phyloP scores from a whole-genome alignment of 2,113 vertebrate species.

The Nansenia antarctica region DNA sequence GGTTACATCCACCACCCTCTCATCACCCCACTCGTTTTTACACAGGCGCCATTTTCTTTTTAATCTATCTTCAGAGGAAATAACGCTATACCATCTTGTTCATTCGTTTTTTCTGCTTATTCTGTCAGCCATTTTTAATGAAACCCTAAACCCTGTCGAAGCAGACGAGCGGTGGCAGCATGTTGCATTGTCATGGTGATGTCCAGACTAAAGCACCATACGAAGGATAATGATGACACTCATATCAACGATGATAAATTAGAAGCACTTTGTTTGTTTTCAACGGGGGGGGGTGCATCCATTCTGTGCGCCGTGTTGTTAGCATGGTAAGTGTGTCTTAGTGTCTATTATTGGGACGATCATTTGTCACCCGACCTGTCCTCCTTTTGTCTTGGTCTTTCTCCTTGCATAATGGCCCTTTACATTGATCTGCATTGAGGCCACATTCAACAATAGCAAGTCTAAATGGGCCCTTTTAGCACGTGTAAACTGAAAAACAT shows the following conservation, averaged over 20 bases:
- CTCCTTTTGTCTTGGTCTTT: conserved; percentile 72
- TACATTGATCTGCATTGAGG: conserved; percentile 72
- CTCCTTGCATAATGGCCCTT: conserved; percentile 71
- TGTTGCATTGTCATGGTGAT: conserved; percentile 76
- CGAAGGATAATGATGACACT: conserved; percentile 70
- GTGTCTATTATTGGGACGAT: conserved; percentile 70
- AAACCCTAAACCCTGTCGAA: not conserved
- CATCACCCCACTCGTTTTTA: conserved; percentile 23
- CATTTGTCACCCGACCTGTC: conserved; percentile 79
- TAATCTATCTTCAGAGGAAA: not conserved
- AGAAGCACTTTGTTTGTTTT: conserved; percentile 74
- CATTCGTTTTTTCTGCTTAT: not conserved
- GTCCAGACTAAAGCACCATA: conserved; percentile 50
- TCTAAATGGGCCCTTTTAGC: conserved; percentile 62
- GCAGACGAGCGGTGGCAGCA: conserved; percentile 22
- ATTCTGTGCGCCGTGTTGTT: conserved; percentile 64
- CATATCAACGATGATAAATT: conserved; percentile 77
- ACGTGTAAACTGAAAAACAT: conserved; percentile 71
- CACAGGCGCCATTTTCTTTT: not conserved
- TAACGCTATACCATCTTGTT: not conserved
- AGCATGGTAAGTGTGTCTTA: conserved; percentile 72
- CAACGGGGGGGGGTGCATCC: conserved; percentile 57
- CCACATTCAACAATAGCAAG: conserved; percentile 62
- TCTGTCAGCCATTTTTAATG: not conserved
- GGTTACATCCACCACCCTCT: conserved; percentile 45